These are phyloP conservation scores for Zosterops hypoxanthus DNA, from an alignment of 2,113 vertebrate genomes.

Conservation along the genomic window DNA sequence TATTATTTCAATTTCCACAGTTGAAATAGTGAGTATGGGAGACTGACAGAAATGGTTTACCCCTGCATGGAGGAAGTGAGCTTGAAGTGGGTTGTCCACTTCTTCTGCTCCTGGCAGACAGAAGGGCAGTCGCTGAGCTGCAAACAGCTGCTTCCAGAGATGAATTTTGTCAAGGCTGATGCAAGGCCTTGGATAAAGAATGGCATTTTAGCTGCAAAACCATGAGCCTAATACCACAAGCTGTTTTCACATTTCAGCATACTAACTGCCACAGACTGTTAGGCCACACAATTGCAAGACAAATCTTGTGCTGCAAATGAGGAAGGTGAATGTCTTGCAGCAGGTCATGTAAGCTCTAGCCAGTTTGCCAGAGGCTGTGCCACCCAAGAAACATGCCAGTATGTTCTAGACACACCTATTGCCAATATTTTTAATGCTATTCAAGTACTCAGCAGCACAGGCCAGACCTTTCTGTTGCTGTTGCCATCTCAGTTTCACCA, in stretches of 20 bases:
- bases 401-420: not conserved
- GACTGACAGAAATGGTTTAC: not conserved
- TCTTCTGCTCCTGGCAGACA: not conserved
- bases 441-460: not conserved
- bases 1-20: not conserved
- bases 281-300: not conserved
- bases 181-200: slow-evolving; percentile 11
- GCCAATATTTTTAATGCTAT: not conserved
- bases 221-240: not conserved
- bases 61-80: not conserved
- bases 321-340: not conserved
- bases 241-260: not conserved
- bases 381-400: not conserved
- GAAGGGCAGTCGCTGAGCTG: not conserved
- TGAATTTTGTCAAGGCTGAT: not conserved
- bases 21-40: not conserved
- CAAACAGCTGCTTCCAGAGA: not conserved
- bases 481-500: not conserved
- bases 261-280: not conserved
- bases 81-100: not conserved
- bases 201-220: not conserved
- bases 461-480: not conserved
- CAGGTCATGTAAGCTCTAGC: rapidly evolving
- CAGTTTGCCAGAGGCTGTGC: not conserved
- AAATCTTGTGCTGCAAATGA: not conserved